These are phyloP conservation scores for Linyphia triangularis DNA, from an alignment of 2,888 invertebrate species.

Conservation along the genomic window DNA sequence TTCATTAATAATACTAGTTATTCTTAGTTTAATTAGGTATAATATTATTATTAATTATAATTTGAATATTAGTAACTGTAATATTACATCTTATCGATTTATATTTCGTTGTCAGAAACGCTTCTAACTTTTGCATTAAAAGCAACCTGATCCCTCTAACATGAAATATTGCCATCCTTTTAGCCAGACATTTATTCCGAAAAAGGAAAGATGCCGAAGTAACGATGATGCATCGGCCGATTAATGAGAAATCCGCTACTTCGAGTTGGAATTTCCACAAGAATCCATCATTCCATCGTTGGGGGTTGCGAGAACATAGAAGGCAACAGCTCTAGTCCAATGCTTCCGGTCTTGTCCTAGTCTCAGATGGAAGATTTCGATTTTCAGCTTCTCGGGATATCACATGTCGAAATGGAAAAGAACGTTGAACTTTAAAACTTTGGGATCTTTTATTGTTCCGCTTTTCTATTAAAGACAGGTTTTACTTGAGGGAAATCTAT, in stretches of 20 bases:
- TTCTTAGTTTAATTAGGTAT: too few species aligned
- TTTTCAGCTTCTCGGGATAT: slow-evolving; percentile 49
- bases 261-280: slow-evolving; percentile 19
- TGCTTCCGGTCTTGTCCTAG: background rate
- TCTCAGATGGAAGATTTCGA: background rate
- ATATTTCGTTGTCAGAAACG: background rate
- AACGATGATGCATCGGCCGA: slow-evolving; percentile 61
- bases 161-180: slow-evolving; percentile 7
- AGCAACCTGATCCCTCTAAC: background rate
- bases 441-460: background rate
- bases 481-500: slow-evolving; percentile 15
- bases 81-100: too few species aligned
- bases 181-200: slow-evolving; percentile 45
- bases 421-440: background rate
- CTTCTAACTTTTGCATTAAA: background rate
- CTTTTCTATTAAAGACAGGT: background rate
- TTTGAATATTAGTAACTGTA: too few species aligned
- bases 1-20: too few species aligned
- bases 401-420: slow-evolving; percentile 21
- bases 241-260: slow-evolving; percentile 61
- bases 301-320: background rate
- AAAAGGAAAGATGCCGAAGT: background rate
- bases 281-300: slow-evolving; percentile 40
- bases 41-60: too few species aligned
- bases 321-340: slow-evolving; percentile 2